phyloP scores from a whole-genome alignment of 1,140 invertebrate species.

The Papilio machaon region DNA sequence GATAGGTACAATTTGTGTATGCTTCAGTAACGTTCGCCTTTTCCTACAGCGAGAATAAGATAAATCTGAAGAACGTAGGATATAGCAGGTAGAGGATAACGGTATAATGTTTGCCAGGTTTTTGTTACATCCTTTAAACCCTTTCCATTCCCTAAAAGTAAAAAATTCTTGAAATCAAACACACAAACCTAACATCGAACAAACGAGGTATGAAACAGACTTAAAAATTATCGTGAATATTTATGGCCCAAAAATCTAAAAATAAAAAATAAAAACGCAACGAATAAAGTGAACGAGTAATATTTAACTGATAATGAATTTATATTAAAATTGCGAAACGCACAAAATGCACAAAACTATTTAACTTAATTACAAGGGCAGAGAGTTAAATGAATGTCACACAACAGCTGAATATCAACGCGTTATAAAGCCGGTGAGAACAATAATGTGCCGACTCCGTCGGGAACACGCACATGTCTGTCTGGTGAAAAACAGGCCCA shows the following conservation, averaged over 20 bases:
- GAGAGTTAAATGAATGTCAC: conserved; percentile 12
- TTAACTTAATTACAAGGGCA: conserved; percentile 19
- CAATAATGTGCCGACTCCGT: neutral
- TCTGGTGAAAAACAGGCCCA: neutral
- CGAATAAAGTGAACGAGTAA: neutral
- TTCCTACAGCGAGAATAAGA: neutral
- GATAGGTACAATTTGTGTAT: neutral
- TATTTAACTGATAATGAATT: neutral
- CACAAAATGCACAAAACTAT: conserved; percentile 1
- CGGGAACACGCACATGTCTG: neutral
- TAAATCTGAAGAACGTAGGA: neutral
- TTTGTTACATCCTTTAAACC: neutral
- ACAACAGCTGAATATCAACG: conserved; percentile 19
- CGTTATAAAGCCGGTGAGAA: conserved; percentile 12
- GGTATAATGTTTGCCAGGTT: conserved; percentile 1
- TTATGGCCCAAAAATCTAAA: no score
- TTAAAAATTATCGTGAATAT: no score
- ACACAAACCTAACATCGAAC: neutral
- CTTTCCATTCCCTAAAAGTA: neutral
- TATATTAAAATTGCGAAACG: neutral
- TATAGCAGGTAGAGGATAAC: neutral
- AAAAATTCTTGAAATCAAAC: neutral
- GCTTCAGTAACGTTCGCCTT: neutral
- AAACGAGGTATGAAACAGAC: neutral
- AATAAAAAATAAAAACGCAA: neutral